Conservation (phyloP, 2,113 vertebrate species). For the Podocnemis expansa region DNA sequence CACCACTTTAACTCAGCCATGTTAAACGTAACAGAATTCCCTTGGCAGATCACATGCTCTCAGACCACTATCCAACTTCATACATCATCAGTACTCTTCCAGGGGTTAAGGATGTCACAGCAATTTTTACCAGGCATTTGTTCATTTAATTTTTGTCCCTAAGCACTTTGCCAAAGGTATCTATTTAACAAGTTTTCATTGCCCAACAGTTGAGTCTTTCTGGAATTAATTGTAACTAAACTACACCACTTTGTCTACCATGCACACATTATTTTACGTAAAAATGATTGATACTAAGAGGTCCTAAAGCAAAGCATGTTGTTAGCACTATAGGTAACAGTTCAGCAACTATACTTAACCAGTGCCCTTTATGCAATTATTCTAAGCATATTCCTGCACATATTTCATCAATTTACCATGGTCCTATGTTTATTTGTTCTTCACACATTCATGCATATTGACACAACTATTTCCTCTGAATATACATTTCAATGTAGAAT, state of each 20-base stretch:
- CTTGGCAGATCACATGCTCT: not conserved
- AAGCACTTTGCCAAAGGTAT: not conserved
- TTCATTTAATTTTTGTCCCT: not conserved
- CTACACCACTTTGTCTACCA: not conserved
- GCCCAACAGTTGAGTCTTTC: not conserved
- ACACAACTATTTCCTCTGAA: not conserved
- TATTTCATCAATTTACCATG: not conserved
- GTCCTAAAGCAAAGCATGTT: not conserved
- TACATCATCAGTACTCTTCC: fast-evolving
- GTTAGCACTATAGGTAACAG: not conserved
- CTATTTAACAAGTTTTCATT: not conserved
- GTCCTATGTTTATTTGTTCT: not conserved
- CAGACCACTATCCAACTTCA: not conserved
- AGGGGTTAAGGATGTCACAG: fast-evolving
- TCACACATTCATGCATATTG: not conserved
- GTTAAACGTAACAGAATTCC: not conserved
- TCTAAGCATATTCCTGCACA: not conserved
- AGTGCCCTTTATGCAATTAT: not conserved
- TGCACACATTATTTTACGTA: not conserved
- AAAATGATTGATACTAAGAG: not conserved
- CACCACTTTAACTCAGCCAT: not conserved
- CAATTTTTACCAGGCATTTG: not conserved
- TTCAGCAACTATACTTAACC: not conserved
- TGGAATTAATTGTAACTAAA: not conserved
- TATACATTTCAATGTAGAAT: not conserved